A percentile compares a stretch with the other conserved stretches of the same genome.
Conservation (phyloP, 2,888 invertebrate species). For the Glomeris marginata region DNA sequence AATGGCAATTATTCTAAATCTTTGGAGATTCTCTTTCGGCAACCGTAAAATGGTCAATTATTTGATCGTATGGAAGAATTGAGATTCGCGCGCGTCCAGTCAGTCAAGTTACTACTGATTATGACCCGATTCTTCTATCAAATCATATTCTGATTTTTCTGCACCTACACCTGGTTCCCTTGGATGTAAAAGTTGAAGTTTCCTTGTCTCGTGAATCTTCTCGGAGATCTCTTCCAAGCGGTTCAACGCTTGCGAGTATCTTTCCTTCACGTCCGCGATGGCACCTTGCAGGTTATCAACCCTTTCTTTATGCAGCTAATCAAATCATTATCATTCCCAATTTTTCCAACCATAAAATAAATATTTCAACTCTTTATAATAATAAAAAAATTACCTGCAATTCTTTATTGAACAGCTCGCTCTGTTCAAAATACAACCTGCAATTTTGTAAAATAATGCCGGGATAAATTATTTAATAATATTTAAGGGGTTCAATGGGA, state of each 20-base stretch:
- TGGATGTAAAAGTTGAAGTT: constrained; percentile 32
- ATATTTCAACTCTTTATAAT: neutral
- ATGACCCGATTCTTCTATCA: no score
- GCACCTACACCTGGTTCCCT: constrained; percentile 63
- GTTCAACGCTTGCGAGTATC: constrained; percentile 27
- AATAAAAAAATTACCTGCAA: constrained; percentile 40
- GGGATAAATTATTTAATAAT: neutral
- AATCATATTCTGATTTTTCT: constrained; percentile 31
- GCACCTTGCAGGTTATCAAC: constrained; percentile 66
- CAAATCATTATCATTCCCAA: neutral
- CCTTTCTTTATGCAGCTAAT: constrained; percentile 51
- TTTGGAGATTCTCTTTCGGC: no score
- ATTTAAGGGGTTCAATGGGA: neutral
- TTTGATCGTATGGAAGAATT: no score
- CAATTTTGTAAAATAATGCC: neutral
- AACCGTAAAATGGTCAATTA: no score
- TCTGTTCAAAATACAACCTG: constrained; percentile 77
- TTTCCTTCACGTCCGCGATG: constrained; percentile 55
- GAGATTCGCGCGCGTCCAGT: no score
- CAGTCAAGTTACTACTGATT: no score
- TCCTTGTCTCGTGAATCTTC: constrained; percentile 22
- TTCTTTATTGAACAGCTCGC: constrained; percentile 69
- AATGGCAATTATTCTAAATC: no score
- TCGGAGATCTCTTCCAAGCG: constrained; percentile 31
- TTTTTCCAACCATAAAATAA: neutral